Base-by-base conservation (phyloP, 1,140 invertebrate species). In the Augochlora pura region DNA sequence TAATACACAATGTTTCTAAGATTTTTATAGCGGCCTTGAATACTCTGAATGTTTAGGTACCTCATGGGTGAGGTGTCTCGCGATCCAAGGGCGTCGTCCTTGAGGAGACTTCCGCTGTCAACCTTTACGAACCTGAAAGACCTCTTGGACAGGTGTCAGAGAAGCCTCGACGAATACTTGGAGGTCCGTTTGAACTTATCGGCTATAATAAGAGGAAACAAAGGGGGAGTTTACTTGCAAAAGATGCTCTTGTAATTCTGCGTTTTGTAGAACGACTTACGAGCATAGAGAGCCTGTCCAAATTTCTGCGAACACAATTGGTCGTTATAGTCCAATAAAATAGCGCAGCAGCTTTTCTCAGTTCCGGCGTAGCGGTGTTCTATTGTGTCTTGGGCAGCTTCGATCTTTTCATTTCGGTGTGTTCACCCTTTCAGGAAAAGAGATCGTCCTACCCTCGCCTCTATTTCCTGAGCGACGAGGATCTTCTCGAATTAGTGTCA, bases 401-500 rank as follows among this genome's bases (percentile, higher is more conserved):
- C 42, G 9, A 10, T 12, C 2, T 46, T 46, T 18, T 52, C 6
- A 52, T 52, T 18, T 7, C 27, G 7, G 16, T 7, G 14, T 63
- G 5, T 21, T 63, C 16, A 3, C 5, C 5, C 12, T 78, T 57
- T 27, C 84, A 98, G 97, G 97, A 98, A 86, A 99, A 99, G 93
- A 94, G 99, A 77, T 96, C 96, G 0, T 94, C 96, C 49, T 99
- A 99, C 94, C 98, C 99, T 6, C 94, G 99, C 86, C 97, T 99
- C 86, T 99, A 99, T 89, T 99, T 99, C 89, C 94, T 99, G 82
- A 98, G 98, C 84, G 98, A 99, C 90, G 98, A 99, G 89, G 98
- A 99, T 93, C 93, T 99, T 54, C 92, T 99, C 42, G 98, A 99
- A 93, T 95, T 99, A 69, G 88, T 93, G 92, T 96, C 96, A 0